Evolutionary conservation across 2,888 invertebrate species (phyloP), one percentile per base, ranked within the genome.

Genomic region (Erebia aethiops): DNA sequence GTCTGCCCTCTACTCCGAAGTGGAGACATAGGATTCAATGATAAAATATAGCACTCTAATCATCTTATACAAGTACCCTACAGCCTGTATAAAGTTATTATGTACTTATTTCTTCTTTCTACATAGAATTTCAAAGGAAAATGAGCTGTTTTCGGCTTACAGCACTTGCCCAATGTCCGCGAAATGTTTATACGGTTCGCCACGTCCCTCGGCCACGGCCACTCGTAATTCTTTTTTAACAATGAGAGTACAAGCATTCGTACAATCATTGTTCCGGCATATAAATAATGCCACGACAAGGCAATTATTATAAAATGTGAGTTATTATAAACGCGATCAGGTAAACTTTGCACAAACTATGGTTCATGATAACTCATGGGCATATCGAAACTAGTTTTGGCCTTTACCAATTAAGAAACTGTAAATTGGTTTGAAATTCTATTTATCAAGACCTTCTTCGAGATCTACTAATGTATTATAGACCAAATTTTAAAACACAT

Each of bases 181-280:
- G 16, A 61, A 70, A 73, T 75, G 75, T 76, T 77, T 76, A 75
- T 78, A 75, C 76, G 72, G 72, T 72, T 67, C 68, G 76, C 74
- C 74, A 73, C 72, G 75, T 73, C 74, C 68, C 65, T 74, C 79
- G 79, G 77, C 80, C 79, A 75, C 70, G 79, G 78, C 71, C 77
- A 77, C 79, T 79, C 78, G 76, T 81, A 81, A 79, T 77, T 81
- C 77, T 81, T 80, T 76, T 79, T 80, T 77, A 82, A 83, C 79
- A 80, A 81, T 77, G 75, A 75, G 74, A 68, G 64, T 67, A 76
- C 72, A 73, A 68, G 43, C 65, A 65, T 67, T 69, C 62, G 70
- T 70, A 71, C 67, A 75, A 75, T 70, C 67, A 76, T 74, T 73
- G 71, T 75, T 72, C 71, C 69, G 57, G 70, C 71, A 70, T 72